Base-by-base conservation (phyloP, 2,797 vertebrate genomes). In the Alectoris magna region DNA sequence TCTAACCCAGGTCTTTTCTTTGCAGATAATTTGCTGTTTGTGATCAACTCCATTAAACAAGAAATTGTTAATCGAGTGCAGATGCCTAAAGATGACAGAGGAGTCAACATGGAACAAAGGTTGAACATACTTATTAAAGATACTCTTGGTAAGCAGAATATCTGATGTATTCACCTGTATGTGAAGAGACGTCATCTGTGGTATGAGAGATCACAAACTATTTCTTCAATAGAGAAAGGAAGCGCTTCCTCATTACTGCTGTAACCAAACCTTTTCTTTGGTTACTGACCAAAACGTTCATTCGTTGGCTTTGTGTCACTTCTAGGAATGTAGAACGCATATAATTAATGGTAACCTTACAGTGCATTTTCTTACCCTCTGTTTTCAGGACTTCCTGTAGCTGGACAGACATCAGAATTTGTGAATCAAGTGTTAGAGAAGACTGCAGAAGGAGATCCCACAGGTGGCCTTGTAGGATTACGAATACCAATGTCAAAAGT, bases 341-440 rank as follows among this genome's bases (percentile, higher is more conserved):
- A 13, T 58, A 10, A 11, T 1, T 46, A 36, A 39, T 43, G 75
- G 64, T 59, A 74, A 67, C 31, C 41, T 94, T 66, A 94, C 22
- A 90, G 76, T 71, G 22, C 34, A 3, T 88, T 74, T 94, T 76
- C 44, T 93, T 74, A 44, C 71, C 79, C 64, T 90, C 80, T 90
- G 70, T 92, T 98, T 98, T 97, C 96, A 98, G 98, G 98, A 72
- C 97, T 99, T 41, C 98, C 99, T 85, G 99, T 99, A 78, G 99
- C 99, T 56, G 98, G 99, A 74, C 98, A 99, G 98, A 99, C 99
- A 39, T 99, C 99, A 23, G 99, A 99, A 96, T 99, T 99, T 62
- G 99, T 99, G 96, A 99, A 99, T 98, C 99, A 99, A 95, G 99
- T 99, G 96, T 98, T 99, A 98, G 99, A 99, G 98, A 99, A 98